Conservation (phyloP, 2,113 vertebrate species). For the Cebus imitator region DNA sequence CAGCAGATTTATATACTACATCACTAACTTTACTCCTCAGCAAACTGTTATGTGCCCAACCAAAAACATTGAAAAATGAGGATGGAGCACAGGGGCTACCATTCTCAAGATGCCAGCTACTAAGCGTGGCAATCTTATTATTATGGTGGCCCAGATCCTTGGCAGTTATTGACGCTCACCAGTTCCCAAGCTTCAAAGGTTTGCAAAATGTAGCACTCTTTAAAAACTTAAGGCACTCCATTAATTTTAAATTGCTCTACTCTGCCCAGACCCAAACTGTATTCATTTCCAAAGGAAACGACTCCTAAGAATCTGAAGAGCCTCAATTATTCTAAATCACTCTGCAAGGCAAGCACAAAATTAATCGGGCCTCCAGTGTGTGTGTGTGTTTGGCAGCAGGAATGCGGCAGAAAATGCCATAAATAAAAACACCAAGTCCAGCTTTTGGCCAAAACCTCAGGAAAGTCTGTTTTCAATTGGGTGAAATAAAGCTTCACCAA, state of each 20-base stretch:
- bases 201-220: constrained; percentile 57
- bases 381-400: background rate
- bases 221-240: constrained; percentile 76
- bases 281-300: constrained; percentile 64
- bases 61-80: background rate
- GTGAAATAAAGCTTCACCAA: constrained; percentile 27
- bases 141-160: constrained; percentile 60
- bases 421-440: background rate
- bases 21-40: background rate
- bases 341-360: constrained; percentile 57
- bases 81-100: fast-evolving
- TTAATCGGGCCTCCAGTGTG: background rate
- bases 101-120: background rate
- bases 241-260: constrained; percentile 79
- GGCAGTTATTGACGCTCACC: constrained; percentile 58
- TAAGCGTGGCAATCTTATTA: background rate
- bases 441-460: background rate
- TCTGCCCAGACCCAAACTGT: constrained; percentile 68
- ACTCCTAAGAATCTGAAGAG: constrained; percentile 72
- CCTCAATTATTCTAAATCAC: constrained; percentile 68
- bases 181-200: constrained; percentile 63
- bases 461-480: background rate
- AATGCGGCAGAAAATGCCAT: background rate
- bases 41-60: background rate
- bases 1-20: background rate